These are phyloP conservation scores for Ibycter americanus DNA, from an alignment of 2,797 vertebrate species.

Conservation along the genomic window DNA sequence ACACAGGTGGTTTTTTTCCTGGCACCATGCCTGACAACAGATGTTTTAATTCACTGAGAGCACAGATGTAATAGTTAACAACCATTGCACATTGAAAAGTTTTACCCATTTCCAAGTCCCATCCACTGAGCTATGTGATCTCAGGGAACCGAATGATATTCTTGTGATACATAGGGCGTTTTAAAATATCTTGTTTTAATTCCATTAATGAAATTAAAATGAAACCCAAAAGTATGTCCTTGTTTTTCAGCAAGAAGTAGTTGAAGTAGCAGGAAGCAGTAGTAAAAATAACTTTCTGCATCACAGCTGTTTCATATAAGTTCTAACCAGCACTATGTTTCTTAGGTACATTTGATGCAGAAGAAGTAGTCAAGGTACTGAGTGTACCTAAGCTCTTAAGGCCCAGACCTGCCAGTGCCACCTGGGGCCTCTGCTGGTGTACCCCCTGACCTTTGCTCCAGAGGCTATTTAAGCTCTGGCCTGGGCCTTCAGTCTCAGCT, in stretches of 20 bases:
- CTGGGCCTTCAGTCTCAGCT: not conserved
- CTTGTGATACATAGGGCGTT: not conserved
- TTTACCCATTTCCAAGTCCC: not conserved
- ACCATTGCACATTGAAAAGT: not conserved
- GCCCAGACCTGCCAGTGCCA: rapidly evolving
- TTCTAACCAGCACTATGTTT: not conserved
- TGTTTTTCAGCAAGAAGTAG: not conserved
- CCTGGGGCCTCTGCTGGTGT: no score
- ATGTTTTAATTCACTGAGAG: not conserved
- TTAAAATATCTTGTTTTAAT: not conserved
- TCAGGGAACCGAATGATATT: not conserved
- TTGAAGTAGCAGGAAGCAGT: not conserved
- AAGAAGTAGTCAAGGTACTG: not conserved
- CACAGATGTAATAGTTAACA: not conserved
- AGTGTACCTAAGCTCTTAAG: not conserved
- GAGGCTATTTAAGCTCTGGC: not conserved
- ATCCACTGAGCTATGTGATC: not conserved
- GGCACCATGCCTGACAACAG: not conserved
- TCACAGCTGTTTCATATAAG: not conserved
- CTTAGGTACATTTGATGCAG: not conserved
- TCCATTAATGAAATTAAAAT: not conserved
- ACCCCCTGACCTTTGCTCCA: not conserved
- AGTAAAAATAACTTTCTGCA: not conserved
- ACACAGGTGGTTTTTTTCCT: not conserved
- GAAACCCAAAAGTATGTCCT: not conserved